Evolutionary conservation across 2,113 vertebrate species (phyloP), one percentile per base, ranked within the genome.

Genomic region (Cyprinodon brontotheroides): DNA sequence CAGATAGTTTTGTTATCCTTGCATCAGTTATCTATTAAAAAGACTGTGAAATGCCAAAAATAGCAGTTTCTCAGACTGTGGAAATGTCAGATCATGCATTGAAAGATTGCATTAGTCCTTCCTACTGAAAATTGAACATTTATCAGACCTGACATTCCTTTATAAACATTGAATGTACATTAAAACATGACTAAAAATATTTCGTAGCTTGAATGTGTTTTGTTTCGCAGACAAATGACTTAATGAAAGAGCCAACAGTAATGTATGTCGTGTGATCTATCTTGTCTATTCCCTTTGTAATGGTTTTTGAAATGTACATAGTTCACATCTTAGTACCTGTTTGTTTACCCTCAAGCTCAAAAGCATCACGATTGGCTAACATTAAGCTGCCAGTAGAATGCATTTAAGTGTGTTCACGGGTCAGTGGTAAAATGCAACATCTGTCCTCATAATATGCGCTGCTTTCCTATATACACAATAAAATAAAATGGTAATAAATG

Each of bases 401-500:
- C 81, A 72, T 83, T 83, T 74, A 62, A 76, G 83, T 86, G 80
- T 73, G 74, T 91, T 92, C 88, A 92, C 81, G 87, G 92, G 91
- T 93, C 92, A 92, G 6, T 83, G 84, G 70, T 61, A 84, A 89
- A 92, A 87, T 68, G 81, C 81, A 68, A 77, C 77, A 80, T 86
- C 70, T 91, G 90, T 83, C 85, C 82, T 88, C 79, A 77, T 79
- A 75, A 85, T 81, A 75, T 80, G 78, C 66, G 61, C 83, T 71
- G 78, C 80, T 83, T 85, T 86, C 89, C 81, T 87, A 57, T 82
- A 87, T 84, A 91, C 86, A 89, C 88, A 81, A 87, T 89, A 84
- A 91, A 92, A 93, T 92, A 85, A 93, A 94, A 93, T 92, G 90
- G 89, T 92, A 93, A 94, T 93, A 83, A 87, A 92, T 93, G 89